These are phyloP conservation scores for Orchesella flavescens DNA, from an alignment of 2,888 invertebrate genomes.

Conservation along the genomic window DNA sequence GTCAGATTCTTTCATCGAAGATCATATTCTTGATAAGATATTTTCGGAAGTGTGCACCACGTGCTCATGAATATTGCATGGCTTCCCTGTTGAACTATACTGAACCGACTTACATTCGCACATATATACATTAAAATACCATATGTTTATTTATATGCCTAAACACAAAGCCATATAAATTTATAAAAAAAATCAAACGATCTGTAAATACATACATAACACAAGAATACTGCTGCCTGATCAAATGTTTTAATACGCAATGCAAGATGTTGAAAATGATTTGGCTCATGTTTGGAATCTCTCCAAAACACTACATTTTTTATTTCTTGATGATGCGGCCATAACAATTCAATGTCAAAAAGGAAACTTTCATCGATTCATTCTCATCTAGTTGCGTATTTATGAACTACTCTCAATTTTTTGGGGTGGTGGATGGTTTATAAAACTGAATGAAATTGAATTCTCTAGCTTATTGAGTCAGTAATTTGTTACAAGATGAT, in stretches of 20 bases:
- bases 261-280: slow-evolving; percentile 10
- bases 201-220: background rate
- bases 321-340: background rate
- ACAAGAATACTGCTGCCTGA: slow-evolving; percentile 34
- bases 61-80: slow-evolving; percentile 62
- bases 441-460: too few relatives aligned
- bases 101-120: background rate
- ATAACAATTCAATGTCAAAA: background rate
- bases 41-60: slow-evolving; percentile 34
- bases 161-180: too few relatives aligned
- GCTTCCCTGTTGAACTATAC: slow-evolving; percentile 3
- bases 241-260: slow-evolving; percentile 28
- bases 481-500: too few relatives aligned
- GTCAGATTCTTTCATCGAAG: too few relatives aligned
- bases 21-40: too few relatives aligned
- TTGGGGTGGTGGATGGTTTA: background rate
- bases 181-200: background rate
- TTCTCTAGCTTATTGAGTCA: too few relatives aligned
- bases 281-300: slow-evolving; percentile 35
- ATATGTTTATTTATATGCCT: too few relatives aligned
- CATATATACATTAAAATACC: background rate
- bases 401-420: slow-evolving; percentile 26
- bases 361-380: background rate
- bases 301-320: slow-evolving; percentile 30
- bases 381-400: slow-evolving; percentile 48